Percentiles rank a stretch among this genome's conserved stretches.
phyloP scores from a whole-genome alignment of 1,140 invertebrate genomes.

The Cydia strobilella region DNA sequence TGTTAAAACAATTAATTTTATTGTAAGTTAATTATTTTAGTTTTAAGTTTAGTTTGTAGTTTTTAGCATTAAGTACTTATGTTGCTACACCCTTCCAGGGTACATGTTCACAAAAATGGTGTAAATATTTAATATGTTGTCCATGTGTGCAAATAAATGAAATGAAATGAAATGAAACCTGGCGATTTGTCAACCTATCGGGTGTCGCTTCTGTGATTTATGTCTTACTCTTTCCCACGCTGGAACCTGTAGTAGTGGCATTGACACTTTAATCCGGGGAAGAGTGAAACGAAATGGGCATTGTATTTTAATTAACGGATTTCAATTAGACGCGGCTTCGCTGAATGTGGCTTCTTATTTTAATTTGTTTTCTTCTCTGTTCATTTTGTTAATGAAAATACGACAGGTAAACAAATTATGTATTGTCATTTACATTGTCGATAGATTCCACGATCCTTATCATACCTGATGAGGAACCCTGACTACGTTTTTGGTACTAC shows the following conservation, averaged over 20 bases:
- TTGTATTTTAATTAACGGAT: slow-evolving; percentile 17
- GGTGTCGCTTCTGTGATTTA: not conserved
- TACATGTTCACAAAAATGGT: no score
- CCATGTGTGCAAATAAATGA: no score
- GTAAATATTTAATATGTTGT: no score
- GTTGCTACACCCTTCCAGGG: no score
- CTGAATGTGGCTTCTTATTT: not conserved
- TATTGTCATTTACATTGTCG: not conserved
- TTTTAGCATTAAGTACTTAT: no score
- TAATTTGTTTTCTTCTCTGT: not conserved
- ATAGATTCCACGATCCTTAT: not conserved
- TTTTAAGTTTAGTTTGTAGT: no score
- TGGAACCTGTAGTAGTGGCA: slow-evolving; percentile 15
- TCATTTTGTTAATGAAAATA: not conserved
- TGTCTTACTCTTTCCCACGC: not conserved
- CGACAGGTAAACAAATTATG: not conserved
- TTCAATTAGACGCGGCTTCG: slow-evolving; percentile 1
- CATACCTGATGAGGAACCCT: no score
- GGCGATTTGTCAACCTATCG: not conserved
- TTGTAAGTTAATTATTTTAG: no score
- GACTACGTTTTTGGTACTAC: no score
- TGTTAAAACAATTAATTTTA: no score
- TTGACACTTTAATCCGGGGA: slow-evolving; percentile 16
- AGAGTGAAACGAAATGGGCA: slow-evolving; percentile 1
- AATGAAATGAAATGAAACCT: no score